A percentile compares a stretch with the other conserved stretches of the same genome.
phyloP scores from a whole-genome alignment of 1,140 invertebrate species.

The Drosophila takahashii region DNA sequence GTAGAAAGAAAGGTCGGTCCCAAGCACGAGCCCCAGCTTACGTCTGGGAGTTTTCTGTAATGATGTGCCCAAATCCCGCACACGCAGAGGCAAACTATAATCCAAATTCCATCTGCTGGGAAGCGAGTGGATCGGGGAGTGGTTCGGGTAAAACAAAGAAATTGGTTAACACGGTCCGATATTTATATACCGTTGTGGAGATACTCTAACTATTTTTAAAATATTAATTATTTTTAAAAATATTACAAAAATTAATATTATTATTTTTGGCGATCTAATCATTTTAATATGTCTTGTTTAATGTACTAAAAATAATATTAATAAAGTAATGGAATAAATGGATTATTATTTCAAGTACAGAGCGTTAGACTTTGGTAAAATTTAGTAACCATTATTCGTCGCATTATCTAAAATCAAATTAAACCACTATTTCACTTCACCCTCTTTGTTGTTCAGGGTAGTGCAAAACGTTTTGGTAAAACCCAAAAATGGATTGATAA shows the following conservation, averaged over 20 bases:
- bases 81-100: slow-evolving; percentile 50
- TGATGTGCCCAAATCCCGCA: slow-evolving; percentile 75
- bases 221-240: not conserved
- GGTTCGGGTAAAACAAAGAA: slow-evolving; percentile 17
- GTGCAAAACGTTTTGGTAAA: slow-evolving; percentile 46
- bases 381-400: too few relatives aligned
- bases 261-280: too few relatives aligned
- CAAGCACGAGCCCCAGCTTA: slow-evolving; percentile 48
- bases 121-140: not conserved
- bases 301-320: not conserved
- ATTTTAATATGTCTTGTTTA: too few relatives aligned
- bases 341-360: not conserved
- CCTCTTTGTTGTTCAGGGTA: slow-evolving; percentile 10
- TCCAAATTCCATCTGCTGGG: slow-evolving; percentile 42
- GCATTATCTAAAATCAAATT: slow-evolving; percentile 3
- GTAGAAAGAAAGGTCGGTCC: slow-evolving; percentile 32
- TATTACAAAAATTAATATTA: too few relatives aligned
- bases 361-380: too few relatives aligned
- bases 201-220: slow-evolving; percentile 7
- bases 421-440: not conserved
- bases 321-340: not conserved
- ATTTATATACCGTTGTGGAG: not conserved
- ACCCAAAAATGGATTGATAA: slow-evolving; percentile 82
- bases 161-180: not conserved
- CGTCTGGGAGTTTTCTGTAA: slow-evolving; percentile 77